Percentiles rank a stretch among this genome's conserved stretches.
phyloP scores from a whole-genome alignment of 2,113 vertebrate species.

The Cebus imitator region DNA sequence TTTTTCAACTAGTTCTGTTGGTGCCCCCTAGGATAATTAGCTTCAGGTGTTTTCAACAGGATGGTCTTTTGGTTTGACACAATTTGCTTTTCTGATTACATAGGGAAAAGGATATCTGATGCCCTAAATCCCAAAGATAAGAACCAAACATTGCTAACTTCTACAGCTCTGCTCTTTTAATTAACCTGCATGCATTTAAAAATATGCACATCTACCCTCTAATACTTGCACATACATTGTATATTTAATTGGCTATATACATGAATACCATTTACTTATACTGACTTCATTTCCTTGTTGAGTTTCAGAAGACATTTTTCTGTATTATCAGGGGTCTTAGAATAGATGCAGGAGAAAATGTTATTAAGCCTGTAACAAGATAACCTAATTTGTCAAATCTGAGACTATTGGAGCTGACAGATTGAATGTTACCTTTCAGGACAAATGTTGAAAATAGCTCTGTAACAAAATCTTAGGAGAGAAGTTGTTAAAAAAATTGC shows the following conservation, averaged over 20 bases:
- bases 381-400: constrained; percentile 21
- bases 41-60: constrained; percentile 15
- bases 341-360: neutral
- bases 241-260: neutral
- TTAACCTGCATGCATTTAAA: neutral
- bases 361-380: neutral
- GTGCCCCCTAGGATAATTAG: constrained; percentile 14
- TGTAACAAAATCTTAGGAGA: neutral
- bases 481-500: constrained; percentile 43
- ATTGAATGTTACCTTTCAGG: neutral
- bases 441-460: constrained; percentile 10
- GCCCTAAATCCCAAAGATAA: neutral
- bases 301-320: constrained; percentile 23
- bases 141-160: neutral
- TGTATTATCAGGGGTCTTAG: constrained; percentile 15
- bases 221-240: neutral
- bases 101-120: neutral
- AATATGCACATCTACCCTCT: neutral
- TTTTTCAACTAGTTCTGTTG: neutral
- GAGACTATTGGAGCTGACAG: neutral
- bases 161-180: neutral
- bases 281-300: constrained; percentile 33
- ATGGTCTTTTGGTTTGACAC: neutral
- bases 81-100: constrained; percentile 19
- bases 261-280: constrained; percentile 19